Evolutionary conservation across 2,113 vertebrate genomes (phyloP), one percentile per base, ranked within the genome.

Genomic region (Gymnarchus niloticus): DNA sequence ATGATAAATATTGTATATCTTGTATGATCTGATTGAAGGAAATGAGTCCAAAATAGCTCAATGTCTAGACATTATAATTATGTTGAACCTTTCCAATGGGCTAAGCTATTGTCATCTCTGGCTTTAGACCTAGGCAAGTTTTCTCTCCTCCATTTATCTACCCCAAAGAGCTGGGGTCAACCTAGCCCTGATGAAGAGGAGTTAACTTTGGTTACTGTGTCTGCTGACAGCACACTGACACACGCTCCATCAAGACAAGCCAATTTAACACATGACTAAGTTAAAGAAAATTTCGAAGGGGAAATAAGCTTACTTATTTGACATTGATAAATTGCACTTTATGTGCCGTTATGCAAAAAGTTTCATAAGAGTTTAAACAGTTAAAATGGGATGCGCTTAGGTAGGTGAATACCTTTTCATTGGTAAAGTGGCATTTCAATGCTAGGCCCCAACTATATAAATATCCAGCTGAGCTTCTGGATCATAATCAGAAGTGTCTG

Each of bases 201-300:
- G 10, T 33, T 48, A n/a, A 14, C 46, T 59, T 28, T 84, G 25
- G 41, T 84, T n/a, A 73, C 59, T 21, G n/a, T 61, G n/a, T 73
- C 46, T 84, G 33, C 8, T 37, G 12, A 51, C n/a, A 73, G 37
- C 84, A 76, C 84, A 85, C 8, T 54, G 28, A 77, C 84, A 76
- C 61, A 76, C 21, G 51, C 84, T 25, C 61, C 65, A 76, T 56
- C 61, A 85, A 76, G 7, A 85, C 46, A 28, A 54, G 9, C 65
- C 49, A 85, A 85, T 85, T 85, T 85, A 76, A 77, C 65, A 85
- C 84, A 65, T 77, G 84, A 77, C n/a, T 85, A 77, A 6, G 65
- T 85, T 69, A 76, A 85, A 77, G 65, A 73, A 73, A 41, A 85
- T 65, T 76, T 83, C 56, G 54, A 21, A 56, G 49, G 51, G 49